Evolutionary conservation across 1,140 invertebrate species (phyloP).

Genomic region (Oryzaephilus surinamensis): DNA sequence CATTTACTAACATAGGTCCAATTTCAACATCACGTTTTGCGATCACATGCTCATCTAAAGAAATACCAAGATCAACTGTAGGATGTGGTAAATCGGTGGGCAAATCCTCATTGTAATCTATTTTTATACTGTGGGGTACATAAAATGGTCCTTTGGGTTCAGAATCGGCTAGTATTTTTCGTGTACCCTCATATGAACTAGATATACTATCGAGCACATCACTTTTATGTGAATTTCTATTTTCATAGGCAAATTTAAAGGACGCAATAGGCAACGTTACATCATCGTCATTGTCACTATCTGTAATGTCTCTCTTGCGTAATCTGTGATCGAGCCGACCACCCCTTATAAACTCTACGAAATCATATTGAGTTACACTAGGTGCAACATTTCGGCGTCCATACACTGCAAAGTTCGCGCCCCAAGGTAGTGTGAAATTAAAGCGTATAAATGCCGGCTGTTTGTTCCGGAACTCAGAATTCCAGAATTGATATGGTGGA

Average conservation of each 20-base stretch:
- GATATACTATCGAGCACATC: conserved; percentile 43
- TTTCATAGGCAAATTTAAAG: conserved; percentile 22
- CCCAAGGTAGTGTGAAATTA: conserved; percentile 82
- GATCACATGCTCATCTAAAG: conserved; percentile 45
- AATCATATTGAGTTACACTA: conserved; percentile 91
- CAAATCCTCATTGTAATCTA: conserved; percentile 16
- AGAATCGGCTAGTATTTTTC: conserved; percentile 37
- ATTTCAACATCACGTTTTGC: conserved; percentile 44
- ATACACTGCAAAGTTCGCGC: conserved; percentile 88
- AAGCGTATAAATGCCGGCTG: conserved; percentile 79
- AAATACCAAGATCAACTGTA: conserved; percentile 33
- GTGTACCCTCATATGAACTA: conserved; percentile 38
- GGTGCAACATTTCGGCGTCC: conserved; percentile 83
- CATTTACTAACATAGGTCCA: conserved; percentile 66
- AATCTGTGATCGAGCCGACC: conserved; percentile 66
- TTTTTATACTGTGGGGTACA: conserved; percentile 27
- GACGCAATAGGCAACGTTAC: conserved; percentile 29
- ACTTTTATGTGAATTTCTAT: conserved; percentile 25
- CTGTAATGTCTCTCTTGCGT: conserved; percentile 41
- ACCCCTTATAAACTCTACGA: conserved; percentile 82
- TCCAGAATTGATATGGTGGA: conserved; percentile 84
- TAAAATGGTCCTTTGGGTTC: conserved; percentile 31
- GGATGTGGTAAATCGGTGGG: conserved; percentile 34
- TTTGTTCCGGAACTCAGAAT: conserved; percentile 78
- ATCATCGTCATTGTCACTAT: conserved; percentile 30